phyloP scores from a whole-genome alignment of 2,113 vertebrate genomes.

The Trinectes maculatus region DNA sequence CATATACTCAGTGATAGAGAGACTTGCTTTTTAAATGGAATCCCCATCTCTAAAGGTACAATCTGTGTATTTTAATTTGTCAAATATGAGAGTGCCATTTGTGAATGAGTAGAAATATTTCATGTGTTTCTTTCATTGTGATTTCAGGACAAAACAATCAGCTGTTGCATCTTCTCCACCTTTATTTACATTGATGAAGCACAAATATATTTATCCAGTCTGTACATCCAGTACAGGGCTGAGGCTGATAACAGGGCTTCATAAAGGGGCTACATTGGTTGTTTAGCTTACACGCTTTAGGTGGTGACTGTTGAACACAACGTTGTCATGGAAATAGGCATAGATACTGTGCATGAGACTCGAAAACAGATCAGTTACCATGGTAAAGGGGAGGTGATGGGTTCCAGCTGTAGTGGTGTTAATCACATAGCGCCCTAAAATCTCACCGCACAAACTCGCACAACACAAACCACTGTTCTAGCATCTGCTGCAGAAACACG shows the following conservation, averaged over 20 bases:
- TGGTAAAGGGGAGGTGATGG: conserved; percentile 34
- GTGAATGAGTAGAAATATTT: background rate
- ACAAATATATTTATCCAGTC: too few species aligned
- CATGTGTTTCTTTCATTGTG: background rate
- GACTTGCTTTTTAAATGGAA: conserved; percentile 70
- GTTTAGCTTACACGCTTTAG: background rate
- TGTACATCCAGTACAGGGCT: background rate
- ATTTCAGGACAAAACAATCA: background rate
- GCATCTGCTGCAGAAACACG: conserved; percentile 13
- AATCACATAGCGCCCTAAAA: conserved; percentile 29
- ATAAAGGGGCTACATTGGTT: background rate
- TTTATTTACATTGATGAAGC: too few species aligned
- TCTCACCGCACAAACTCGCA: conserved; percentile 13
- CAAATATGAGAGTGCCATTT: background rate
- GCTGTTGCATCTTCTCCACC: background rate
- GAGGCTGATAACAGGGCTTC: background rate
- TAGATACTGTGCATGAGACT: conserved; percentile 24
- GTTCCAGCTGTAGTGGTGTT: conserved; percentile 15
- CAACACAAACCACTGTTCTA: conserved; percentile 29
- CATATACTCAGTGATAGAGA: conserved; percentile 49
- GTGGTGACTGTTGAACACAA: background rate
- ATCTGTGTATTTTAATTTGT: background rate
- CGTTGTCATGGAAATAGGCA: conserved; percentile 58
- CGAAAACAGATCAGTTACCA: conserved; percentile 58
- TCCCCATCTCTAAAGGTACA: conserved; percentile 48